Evolutionary conservation across 2,113 vertebrate genomes (phyloP), one percentile per base, ranked within the genome.

Genomic region (Apeltes quadracus): DNA sequence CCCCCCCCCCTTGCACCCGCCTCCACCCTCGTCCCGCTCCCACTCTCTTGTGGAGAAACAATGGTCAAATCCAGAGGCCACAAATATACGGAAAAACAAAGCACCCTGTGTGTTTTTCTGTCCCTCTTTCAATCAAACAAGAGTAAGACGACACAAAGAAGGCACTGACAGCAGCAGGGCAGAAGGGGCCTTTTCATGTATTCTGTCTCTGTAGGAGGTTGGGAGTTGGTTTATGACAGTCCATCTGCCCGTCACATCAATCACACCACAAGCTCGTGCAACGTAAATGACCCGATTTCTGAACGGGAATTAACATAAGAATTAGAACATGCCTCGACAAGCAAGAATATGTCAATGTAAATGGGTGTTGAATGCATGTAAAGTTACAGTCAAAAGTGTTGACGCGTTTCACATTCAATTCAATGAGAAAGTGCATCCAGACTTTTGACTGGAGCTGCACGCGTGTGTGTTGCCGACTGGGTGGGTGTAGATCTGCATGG

Each of bases 71-170:
- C 89, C 81, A 90, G 84, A 74, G 72, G 81, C 84, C 87, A 81
- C 80, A 64, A 87, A 84, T 64, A 83, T 76, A 85, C 51, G 59
- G 61, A 75, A 63, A 83, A 88, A 92, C 91, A 93, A 92, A 92
- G 89, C 83, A 76, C 67, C 80, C 87, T 89, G 89, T 93, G 90
- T 90, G 56, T 70, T 34, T n/a, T 36, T 57, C n/a, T 82, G 68
- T 78, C 9, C 39, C 66, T 79, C 69, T 82, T 74, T 61, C 76
- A 83, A 81, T 77, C 22, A 50, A 73, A 83, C 56, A 66, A 81
- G 69, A 77, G 76, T 68, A 81, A 78, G 75, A 76, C 20, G 65
- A 81, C 58, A 93, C 88, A 93, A 92, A 90, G 84, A 84, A 72
- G 70, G 84, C 76, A 88, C 86, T 91, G 88, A 92, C 68, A 72